Conservation (phyloP, 2,888 invertebrate species). For the Lycocerus yunnanus region DNA sequence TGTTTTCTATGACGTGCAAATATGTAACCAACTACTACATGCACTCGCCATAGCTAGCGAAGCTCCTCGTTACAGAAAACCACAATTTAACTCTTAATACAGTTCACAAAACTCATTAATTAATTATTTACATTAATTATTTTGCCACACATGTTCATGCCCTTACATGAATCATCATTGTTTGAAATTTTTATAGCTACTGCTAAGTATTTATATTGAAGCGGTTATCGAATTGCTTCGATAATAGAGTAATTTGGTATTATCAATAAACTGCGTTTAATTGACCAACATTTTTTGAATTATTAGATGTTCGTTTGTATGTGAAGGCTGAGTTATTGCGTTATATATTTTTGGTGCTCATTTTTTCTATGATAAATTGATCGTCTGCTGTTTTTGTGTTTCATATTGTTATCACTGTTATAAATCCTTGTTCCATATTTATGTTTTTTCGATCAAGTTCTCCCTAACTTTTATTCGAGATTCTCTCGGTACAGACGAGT, state of each 20-base stretch:
- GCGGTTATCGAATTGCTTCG: not conserved
- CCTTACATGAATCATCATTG: conserved; percentile 3
- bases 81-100: not conserved
- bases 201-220: not conserved
- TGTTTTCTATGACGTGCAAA: not conserved
- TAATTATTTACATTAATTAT: conserved; percentile 12
- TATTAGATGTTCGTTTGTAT: not conserved
- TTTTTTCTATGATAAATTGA: not conserved
- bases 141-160: not conserved
- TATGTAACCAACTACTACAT: not conserved
- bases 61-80: not conserved
- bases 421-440: too few species aligned
- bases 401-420: too few species aligned
- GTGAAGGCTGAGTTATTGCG: not conserved
- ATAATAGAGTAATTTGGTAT: not conserved
- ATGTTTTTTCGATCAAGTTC: too few species aligned
- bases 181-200: not conserved
- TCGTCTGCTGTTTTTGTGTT: not conserved
- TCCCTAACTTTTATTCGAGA: too few species aligned
- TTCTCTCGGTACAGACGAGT: too few species aligned
- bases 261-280: not conserved
- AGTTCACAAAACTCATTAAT: conserved; percentile 1
- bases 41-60: not conserved
- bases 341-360: not conserved
- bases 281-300: not conserved